phyloP scores from a whole-genome alignment of 2,113 vertebrate species.

The Peucedramus taeniatus region DNA sequence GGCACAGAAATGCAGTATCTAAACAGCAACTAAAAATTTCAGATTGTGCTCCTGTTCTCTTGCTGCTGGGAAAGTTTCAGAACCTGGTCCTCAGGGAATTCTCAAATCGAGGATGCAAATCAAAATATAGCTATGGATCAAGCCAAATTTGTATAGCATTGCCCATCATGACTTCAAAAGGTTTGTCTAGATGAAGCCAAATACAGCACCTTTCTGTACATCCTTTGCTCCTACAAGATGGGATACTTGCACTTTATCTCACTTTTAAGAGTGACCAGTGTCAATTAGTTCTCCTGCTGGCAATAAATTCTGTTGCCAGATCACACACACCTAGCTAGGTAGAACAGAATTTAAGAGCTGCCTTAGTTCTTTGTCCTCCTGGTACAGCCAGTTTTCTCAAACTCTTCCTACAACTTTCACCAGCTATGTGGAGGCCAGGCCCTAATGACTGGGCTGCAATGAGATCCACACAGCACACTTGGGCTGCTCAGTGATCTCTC shows the following conservation, averaged over 20 bases:
- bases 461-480: not conserved
- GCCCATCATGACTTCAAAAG: not conserved
- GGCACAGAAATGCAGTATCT: not conserved
- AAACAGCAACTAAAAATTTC: not conserved
- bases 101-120: not conserved
- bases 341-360: not conserved
- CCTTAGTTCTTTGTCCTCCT: not conserved
- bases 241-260: not conserved
- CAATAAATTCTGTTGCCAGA: not conserved
- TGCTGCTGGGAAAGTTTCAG: not conserved
- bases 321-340: not conserved
- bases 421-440: not conserved
- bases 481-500: not conserved
- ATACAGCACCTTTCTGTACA: not conserved
- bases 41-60: not conserved
- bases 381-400: not conserved
- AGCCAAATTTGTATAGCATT: not conserved
- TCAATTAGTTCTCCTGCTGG: not conserved
- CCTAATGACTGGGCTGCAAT: not conserved
- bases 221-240: not conserved
- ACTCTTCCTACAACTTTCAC: not conserved
- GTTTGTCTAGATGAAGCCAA: not conserved
- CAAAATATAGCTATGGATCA: not conserved
- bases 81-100: not conserved
- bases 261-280: not conserved